Evolutionary conservation across 2,888 invertebrate species (phyloP).

Genomic region (Nomada ferruginata): DNA sequence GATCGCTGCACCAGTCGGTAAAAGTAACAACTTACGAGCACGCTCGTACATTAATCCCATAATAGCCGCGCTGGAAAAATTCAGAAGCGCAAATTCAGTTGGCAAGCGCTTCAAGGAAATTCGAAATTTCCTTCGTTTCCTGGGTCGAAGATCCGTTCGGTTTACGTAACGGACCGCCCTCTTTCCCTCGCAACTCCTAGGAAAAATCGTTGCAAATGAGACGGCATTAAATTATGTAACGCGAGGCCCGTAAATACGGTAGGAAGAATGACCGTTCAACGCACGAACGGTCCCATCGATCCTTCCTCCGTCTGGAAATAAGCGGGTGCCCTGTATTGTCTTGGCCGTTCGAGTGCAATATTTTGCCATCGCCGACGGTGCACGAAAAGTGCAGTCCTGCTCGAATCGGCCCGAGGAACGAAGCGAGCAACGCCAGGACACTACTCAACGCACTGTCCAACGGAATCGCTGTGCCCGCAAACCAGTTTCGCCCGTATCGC

Average conservation of each 20-base stretch:
- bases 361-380: not conserved
- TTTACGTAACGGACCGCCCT: conserved; percentile 18
- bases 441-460: not conserved
- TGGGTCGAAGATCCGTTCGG: conserved; percentile 10
- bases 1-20: conserved; percentile 9
- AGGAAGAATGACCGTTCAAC: too few species aligned
- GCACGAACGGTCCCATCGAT: too few species aligned
- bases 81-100: not conserved
- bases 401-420: too few species aligned
- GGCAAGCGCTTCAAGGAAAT: not conserved
- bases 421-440: conserved; percentile 1
- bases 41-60: not conserved
- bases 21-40: conserved; percentile 32
- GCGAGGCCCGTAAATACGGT: too few species aligned
- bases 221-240: too few species aligned
- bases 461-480: conserved; percentile 17
- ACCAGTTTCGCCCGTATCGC: conserved; percentile 32
- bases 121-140: conserved; percentile 40
- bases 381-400: not conserved
- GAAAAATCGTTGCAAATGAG: not conserved
- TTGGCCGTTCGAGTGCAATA: too few species aligned
- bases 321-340: too few species aligned
- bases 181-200: conserved; percentile 14
- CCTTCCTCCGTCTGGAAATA: too few species aligned
- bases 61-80: not conserved